Percentiles rank a stretch among this genome's conserved stretches.
Evolutionary conservation across 1,140 invertebrate genomes (phyloP).

Genomic region (Sycophila sp.): DNA sequence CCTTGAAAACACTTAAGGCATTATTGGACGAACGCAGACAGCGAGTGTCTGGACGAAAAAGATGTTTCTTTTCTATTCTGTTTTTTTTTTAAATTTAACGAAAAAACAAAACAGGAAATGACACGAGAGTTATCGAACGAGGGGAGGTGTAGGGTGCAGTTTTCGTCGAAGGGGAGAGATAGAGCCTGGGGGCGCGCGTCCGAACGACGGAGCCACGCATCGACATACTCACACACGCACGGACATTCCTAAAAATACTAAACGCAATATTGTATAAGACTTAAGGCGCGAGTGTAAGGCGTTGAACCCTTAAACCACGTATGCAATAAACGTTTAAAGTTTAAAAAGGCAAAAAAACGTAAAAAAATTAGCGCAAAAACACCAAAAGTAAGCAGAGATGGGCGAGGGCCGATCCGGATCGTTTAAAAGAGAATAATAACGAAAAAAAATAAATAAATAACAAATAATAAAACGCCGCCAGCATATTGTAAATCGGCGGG

Average conservation of each 20-base stretch:
- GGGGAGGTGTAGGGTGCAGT: neutral
- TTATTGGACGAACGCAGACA: neutral
- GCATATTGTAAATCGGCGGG: too few relatives aligned
- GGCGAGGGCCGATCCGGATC: too few relatives aligned
- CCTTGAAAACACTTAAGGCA: conserved; percentile 20
- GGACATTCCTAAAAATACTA: conserved; percentile 25
- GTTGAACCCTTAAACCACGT: neutral
- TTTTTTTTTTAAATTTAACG: too few relatives aligned
- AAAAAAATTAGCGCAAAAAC: too few relatives aligned
- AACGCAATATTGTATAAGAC: conserved; percentile 34
- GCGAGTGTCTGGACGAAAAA: neutral
- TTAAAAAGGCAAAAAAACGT: neutral
- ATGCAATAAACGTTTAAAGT: conserved; percentile 29
- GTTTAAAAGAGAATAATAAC: too few relatives aligned
- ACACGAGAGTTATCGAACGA: neutral
- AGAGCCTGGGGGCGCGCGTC: neutral
- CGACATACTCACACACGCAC: conserved; percentile 13
- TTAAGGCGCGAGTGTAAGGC: neutral
- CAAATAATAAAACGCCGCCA: conserved; percentile 17
- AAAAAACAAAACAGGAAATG: neutral
- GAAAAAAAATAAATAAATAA: conserved; percentile 27
- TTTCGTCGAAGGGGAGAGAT: neutral
- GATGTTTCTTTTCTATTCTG: too few relatives aligned
- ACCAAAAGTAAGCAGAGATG: too few relatives aligned
- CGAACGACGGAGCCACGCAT: neutral